These are phyloP conservation scores for Aphelinus atriplicis DNA, from an alignment of 1,140 invertebrate species.

Conservation along the genomic window DNA sequence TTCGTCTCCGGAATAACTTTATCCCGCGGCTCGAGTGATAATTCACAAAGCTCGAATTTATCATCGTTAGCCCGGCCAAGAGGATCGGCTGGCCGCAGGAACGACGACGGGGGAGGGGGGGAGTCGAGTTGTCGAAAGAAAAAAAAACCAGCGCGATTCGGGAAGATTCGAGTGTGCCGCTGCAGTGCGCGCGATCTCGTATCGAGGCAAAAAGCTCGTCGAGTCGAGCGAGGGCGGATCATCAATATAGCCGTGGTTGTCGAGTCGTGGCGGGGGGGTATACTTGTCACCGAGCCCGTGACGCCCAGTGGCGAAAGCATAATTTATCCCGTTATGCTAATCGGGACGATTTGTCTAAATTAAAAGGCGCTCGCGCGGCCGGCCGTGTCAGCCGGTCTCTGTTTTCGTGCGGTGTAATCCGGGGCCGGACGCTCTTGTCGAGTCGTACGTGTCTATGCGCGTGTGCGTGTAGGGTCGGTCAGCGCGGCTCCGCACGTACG, in stretches of 20 bases:
- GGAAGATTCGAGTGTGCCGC: too few relatives aligned
- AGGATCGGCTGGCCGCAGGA: too few relatives aligned
- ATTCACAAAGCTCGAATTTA: too few relatives aligned
- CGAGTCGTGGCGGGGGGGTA: not conserved
- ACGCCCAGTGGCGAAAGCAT: conserved; percentile 42
- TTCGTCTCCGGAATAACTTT: too few relatives aligned
- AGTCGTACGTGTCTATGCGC: not conserved
- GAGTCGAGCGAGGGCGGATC: too few relatives aligned
- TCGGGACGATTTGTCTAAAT: conserved; percentile 68
- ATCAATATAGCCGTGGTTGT: too few relatives aligned
- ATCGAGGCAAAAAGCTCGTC: too few relatives aligned
- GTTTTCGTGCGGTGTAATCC: conserved; percentile 49
- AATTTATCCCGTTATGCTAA: conserved; percentile 69
- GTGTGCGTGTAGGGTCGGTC: conserved; percentile 24
- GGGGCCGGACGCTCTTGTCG: conserved; percentile 42
- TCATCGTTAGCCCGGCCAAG: too few relatives aligned
- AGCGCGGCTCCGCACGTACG: conserved; percentile 43
- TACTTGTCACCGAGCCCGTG: conserved; percentile 46
- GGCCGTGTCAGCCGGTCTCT: too few relatives aligned
- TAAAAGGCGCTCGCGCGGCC: conserved; percentile 61
- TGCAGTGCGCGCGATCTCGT: too few relatives aligned
- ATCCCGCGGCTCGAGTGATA: too few relatives aligned
- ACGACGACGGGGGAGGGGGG: too few relatives aligned
- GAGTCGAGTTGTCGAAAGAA: not conserved
- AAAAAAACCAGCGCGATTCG: not conserved